phyloP scores from a whole-genome alignment of 2,888 invertebrate species.

The Iselma pallidipennis region DNA sequence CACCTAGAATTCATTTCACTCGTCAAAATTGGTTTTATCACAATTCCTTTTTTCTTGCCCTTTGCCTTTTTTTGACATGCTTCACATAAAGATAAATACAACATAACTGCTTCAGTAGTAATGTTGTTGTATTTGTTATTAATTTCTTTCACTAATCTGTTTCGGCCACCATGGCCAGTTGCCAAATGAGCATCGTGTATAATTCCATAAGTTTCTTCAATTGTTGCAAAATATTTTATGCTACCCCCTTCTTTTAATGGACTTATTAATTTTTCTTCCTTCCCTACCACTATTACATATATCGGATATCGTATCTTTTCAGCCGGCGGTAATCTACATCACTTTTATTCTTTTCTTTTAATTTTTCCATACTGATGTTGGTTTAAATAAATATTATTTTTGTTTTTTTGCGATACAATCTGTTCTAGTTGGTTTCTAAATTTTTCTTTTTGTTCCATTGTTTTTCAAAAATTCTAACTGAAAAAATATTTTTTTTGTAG shows the following conservation, averaged over 20 bases:
- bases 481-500: no score
- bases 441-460: no score
- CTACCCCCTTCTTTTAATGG: not conserved
- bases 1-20: constrained; percentile 30
- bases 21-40: no score
- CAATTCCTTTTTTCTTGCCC: not conserved
- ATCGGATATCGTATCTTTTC: no score
- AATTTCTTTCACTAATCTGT: constrained; percentile 20
- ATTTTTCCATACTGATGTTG: no score
- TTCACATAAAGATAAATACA: constrained; percentile 19
- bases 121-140: constrained; percentile 23
- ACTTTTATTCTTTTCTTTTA: no score
- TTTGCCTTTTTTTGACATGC: constrained; percentile 10
- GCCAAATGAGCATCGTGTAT: constrained; percentile 24
- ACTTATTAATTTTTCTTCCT: not conserved
- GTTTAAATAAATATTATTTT: no score
- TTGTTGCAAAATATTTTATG: not conserved
- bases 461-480: no score
- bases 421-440: no score
- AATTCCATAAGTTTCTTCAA: constrained; percentile 21
- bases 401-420: no score
- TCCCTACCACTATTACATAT: not conserved
- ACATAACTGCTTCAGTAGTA: constrained; percentile 13
- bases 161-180: constrained; percentile 19
- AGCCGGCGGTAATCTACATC: no score